Percentiles rank a stretch among this genome's conserved stretches.
These are phyloP conservation scores for Sesamia inferens DNA, from an alignment of 2,888 invertebrate genomes.

Conservation along the genomic window DNA sequence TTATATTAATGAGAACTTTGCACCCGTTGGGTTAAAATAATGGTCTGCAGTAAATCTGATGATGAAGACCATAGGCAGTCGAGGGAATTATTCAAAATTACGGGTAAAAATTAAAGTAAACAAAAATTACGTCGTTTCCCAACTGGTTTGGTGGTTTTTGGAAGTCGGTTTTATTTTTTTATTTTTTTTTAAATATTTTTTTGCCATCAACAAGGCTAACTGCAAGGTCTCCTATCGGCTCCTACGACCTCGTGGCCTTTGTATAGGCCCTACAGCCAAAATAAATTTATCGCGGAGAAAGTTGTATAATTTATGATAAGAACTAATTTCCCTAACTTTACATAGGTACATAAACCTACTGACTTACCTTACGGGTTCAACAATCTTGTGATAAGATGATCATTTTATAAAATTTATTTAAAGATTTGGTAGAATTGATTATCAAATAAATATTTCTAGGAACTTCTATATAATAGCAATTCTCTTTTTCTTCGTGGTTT, in stretches of 20 bases:
- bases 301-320: neutral
- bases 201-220: neutral
- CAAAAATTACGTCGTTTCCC: no score
- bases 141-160: no score
- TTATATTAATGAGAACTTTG: no score
- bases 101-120: no score
- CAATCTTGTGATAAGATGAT: slow-evolving; percentile 2
- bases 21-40: no score
- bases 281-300: neutral
- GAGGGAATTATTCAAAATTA: no score
- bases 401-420: neutral
- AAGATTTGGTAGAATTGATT: neutral
- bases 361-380: neutral
- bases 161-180: no score
- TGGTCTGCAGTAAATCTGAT: no score
- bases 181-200: no score
- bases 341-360: neutral
- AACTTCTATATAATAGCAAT: slow-evolving; percentile 1
- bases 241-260: neutral
- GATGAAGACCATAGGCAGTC: no score
- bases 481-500: slow-evolving; percentile 8
- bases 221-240: neutral
- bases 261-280: neutral
- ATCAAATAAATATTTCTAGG: neutral
- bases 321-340: neutral